Conservation (phyloP, 1,140 invertebrate species). For the Pseudoatta argentina region DNA sequence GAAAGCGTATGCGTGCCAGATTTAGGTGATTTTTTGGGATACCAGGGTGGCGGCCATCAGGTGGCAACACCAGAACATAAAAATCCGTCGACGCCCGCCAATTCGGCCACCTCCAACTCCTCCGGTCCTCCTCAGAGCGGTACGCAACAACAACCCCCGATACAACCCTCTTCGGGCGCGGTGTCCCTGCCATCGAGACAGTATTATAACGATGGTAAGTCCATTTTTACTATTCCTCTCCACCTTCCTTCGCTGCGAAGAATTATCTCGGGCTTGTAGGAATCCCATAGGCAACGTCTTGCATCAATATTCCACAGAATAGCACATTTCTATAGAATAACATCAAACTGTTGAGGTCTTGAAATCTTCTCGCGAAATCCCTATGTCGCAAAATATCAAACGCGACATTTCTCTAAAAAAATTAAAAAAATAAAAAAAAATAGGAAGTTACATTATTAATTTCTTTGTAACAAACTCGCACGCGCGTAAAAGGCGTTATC, state of each 20-base stretch:
- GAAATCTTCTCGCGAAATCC: neutral
- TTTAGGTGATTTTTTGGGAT: constrained; percentile 90
- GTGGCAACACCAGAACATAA: constrained; percentile 83
- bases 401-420: neutral
- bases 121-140: constrained; percentile 68
- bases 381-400: neutral
- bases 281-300: neutral
- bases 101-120: constrained; percentile 81
- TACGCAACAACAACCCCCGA: constrained; percentile 69
- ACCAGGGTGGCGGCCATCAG: constrained; percentile 84
- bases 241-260: constrained; percentile 3
- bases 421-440: neutral
- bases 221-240: constrained; percentile 57
- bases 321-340: neutral
- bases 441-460: neutral
- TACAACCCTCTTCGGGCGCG: constrained; percentile 68
- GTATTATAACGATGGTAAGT: constrained; percentile 85
- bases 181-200: constrained; percentile 78
- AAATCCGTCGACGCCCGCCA: constrained; percentile 83
- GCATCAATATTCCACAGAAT: neutral
- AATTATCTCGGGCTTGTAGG: neutral
- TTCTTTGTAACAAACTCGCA: neutral
- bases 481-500: neutral
- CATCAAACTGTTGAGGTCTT: neutral
- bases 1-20: constrained; percentile 93